These are phyloP conservation scores for Microplitis deprimator DNA, from an alignment of 2,888 invertebrate genomes.

Conservation along the genomic window DNA sequence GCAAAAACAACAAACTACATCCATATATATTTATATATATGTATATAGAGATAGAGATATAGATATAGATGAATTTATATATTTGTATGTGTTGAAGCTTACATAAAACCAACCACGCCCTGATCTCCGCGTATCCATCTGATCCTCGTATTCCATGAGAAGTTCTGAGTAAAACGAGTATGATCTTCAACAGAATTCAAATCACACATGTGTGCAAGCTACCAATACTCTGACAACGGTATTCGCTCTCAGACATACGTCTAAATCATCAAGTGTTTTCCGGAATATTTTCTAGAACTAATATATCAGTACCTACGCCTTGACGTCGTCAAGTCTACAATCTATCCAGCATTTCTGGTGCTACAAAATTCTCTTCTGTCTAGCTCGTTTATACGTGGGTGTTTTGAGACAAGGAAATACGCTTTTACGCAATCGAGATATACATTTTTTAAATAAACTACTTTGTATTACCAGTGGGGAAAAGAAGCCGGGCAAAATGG, in stretches of 20 bases:
- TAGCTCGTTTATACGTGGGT: not conserved
- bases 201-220: not conserved
- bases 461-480: too few relatives aligned
- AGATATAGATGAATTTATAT: not conserved
- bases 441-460: not conserved
- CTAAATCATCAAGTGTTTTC: conserved; percentile 35
- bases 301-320: conserved; percentile 31
- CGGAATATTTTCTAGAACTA: conserved; percentile 7
- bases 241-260: not conserved
- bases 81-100: conserved; percentile 57
- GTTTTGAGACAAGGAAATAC: not conserved
- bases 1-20: not conserved
- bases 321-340: conserved; percentile 33
- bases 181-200: not conserved
- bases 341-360: not conserved
- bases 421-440: conserved; percentile 11
- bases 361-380: not conserved
- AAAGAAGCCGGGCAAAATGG: too few relatives aligned
- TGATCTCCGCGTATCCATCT: conserved; percentile 50
- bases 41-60: not conserved
- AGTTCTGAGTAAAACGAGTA: conserved; percentile 22
- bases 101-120: conserved; percentile 70
- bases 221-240: not conserved
- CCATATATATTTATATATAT: not conserved
- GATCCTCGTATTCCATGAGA: conserved; percentile 37